A percentile compares a stretch with the other conserved stretches of the same genome.
Conservation (phyloP, 2,888 invertebrate species). For the Pandemis corylana region DNA sequence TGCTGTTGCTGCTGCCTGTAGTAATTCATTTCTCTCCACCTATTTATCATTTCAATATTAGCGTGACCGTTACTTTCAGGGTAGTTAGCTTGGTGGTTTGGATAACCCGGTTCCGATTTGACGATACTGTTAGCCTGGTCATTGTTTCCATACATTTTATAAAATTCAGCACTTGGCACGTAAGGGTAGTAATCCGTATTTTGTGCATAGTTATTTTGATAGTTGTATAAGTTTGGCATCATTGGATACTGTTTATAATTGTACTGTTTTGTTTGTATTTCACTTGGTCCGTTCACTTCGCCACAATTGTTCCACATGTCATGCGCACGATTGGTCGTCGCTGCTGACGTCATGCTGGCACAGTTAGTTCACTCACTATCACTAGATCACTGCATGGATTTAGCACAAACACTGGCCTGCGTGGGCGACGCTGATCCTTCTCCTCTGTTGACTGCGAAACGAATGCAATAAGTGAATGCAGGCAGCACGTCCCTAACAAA, state of each 20-base stretch:
- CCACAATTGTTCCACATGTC: conserved; percentile 76
- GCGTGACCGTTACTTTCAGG: conserved; percentile 54
- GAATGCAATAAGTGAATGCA: conserved; percentile 79
- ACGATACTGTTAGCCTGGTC: conserved; percentile 57
- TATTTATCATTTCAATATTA: conserved; percentile 68
- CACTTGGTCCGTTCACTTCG: conserved; percentile 68
- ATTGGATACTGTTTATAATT: conserved; percentile 64
- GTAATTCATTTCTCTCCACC: conserved; percentile 72
- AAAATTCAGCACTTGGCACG: conserved; percentile 53
- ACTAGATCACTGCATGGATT: conserved; percentile 53
- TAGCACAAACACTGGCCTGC: conserved; percentile 64
- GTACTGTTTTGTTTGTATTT: conserved; percentile 60
- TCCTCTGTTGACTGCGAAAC: conserved; percentile 77
- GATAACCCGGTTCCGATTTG: conserved; percentile 72
- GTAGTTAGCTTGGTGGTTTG: conserved; percentile 62
- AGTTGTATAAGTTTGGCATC: conserved; percentile 61
- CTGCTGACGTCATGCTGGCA: conserved; percentile 67
- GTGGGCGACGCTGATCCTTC: conserved; percentile 72
- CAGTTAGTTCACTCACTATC: conserved; percentile 51
- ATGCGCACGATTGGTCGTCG: conserved; percentile 71
- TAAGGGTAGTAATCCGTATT: conserved; percentile 62
- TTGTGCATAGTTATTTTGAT: conserved; percentile 66
- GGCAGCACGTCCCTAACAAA: conserved; percentile 80
- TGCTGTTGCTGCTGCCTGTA: conserved; percentile 71
- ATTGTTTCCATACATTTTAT: conserved; percentile 59